These are phyloP conservation scores for Cinclus cinclus DNA, from an alignment of 2,113 vertebrate genomes.

Conservation along the genomic window DNA sequence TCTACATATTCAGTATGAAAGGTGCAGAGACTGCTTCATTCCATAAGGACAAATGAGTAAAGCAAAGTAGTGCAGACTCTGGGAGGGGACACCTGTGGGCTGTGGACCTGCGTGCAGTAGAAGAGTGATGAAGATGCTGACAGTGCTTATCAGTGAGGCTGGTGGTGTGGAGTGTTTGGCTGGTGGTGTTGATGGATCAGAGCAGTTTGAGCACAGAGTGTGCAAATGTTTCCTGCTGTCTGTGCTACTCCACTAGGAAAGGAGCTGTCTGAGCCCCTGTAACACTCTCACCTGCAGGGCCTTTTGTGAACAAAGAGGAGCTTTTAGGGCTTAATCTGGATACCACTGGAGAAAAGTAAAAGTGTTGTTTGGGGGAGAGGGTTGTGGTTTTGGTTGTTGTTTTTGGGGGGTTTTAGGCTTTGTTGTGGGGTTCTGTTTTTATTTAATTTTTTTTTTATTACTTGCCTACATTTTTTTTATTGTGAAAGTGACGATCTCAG, in stretches of 20 bases:
- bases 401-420: neutral
- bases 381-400: neutral
- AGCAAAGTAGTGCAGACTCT: neutral
- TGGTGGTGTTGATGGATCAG: neutral
- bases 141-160: neutral
- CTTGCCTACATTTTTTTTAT: neutral
- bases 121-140: neutral
- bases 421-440: neutral
- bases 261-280: neutral
- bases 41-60: neutral
- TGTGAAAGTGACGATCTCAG: neutral
- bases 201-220: neutral
- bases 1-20: neutral
- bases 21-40: neutral
- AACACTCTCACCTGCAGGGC: neutral
- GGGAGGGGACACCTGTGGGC: neutral
- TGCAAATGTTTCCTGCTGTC: neutral
- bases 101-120: neutral
- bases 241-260: neutral
- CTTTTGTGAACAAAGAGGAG: neutral
- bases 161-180: neutral
- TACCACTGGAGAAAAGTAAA: neutral
- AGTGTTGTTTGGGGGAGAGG: accelerated
- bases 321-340: neutral
- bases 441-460: neutral